phyloP scores from a whole-genome alignment of 2,113 vertebrate genomes.

The Lophura nycthemera region DNA sequence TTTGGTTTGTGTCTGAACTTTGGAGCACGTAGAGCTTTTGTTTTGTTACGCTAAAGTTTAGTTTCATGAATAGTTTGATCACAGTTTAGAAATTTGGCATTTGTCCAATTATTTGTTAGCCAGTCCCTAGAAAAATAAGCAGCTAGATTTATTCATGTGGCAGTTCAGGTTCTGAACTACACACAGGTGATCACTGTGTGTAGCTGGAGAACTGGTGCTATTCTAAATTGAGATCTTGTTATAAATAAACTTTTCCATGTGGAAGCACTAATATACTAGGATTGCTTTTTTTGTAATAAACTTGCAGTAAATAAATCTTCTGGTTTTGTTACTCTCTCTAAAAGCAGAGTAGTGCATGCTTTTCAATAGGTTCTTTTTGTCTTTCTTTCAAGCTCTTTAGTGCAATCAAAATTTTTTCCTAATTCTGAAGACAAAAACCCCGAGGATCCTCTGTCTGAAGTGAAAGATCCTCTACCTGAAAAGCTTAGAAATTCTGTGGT shows the following conservation, averaged over 20 bases:
- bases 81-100: background rate
- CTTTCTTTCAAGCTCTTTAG: constrained; percentile 84
- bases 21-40: background rate
- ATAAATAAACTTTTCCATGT: background rate
- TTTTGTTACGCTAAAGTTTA: background rate
- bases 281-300: background rate
- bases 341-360: background rate
- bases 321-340: background rate
- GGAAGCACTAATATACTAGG: background rate
- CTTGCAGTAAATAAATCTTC: background rate
- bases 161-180: background rate
- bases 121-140: background rate
- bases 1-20: background rate
- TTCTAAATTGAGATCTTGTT: background rate
- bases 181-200: background rate
- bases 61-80: background rate
- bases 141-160: no score
- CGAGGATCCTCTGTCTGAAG: constrained; percentile 95
- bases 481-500: constrained; percentile 97
- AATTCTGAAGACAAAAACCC: constrained; percentile 95
- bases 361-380: constrained; percentile 28
- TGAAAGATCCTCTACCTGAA: constrained; percentile 96
- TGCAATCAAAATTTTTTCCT: constrained; percentile 95
- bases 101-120: background rate
- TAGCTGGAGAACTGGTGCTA: background rate